phyloP scores from a whole-genome alignment of 2,888 invertebrate species.

The Pediacus dermestoides region DNA sequence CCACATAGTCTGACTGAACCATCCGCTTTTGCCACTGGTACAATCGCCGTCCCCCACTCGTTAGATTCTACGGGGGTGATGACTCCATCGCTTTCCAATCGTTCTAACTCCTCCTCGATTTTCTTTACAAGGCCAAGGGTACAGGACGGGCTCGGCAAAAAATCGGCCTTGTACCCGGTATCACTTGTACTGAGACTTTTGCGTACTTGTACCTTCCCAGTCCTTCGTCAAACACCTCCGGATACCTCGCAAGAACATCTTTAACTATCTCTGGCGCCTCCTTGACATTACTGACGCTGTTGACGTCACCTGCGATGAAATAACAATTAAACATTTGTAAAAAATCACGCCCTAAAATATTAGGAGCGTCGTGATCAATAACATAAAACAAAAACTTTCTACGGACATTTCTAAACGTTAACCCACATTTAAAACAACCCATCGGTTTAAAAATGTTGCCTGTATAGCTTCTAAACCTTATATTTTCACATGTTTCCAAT shows the following conservation, averaged over 20 bases:
- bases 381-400: conserved; percentile 8
- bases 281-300: conserved; percentile 3
- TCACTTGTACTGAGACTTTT: conserved; percentile 7
- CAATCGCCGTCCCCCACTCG: conserved; percentile 26
- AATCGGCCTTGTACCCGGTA: conserved; percentile 5
- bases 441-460: neutral
- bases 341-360: conserved; percentile 13
- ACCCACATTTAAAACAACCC: neutral
- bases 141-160: conserved; percentile 29
- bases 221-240: conserved; percentile 5
- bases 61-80: conserved; percentile 22
- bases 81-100: conserved; percentile 30
- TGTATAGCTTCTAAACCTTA: too few species aligned
- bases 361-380: conserved; percentile 7
- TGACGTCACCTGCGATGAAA: neutral
- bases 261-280: conserved; percentile 12
- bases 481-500: too few species aligned
- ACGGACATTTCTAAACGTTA: too few species aligned
- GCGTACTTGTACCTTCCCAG: conserved; percentile 6
- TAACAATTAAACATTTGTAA: neutral
- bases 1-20: conserved; percentile 27
- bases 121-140: conserved; percentile 30
- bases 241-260: conserved; percentile 11
- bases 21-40: conserved; percentile 23
- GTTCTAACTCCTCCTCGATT: conserved; percentile 21